phyloP scores from a whole-genome alignment of 2,113 vertebrate genomes.

The Phaetusa simplex region DNA sequence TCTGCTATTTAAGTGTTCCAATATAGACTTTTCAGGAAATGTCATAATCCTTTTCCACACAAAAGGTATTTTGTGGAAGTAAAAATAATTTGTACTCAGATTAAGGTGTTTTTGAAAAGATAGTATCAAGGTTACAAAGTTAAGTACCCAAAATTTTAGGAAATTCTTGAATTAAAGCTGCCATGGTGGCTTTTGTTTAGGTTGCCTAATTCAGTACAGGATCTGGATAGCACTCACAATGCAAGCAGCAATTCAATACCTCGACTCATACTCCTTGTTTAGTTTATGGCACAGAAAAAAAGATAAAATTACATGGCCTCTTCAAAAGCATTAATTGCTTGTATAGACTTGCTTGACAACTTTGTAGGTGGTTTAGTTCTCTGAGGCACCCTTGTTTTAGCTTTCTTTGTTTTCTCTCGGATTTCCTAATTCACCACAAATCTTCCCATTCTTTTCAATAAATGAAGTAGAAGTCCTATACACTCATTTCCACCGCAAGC shows the following conservation, averaged over 20 bases:
- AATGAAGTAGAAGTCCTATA: background rate
- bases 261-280: background rate
- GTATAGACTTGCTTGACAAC: background rate
- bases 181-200: background rate
- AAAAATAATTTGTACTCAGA: background rate
- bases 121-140: background rate
- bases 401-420: background rate
- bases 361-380: background rate
- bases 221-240: background rate
- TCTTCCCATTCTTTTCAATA: background rate
- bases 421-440: background rate
- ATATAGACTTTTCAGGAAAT: background rate
- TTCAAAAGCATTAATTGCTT: background rate
- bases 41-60: background rate
- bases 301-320: background rate
- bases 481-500: background rate
- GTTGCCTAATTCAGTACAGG: background rate
- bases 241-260: background rate
- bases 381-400: background rate
- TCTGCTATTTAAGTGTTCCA: background rate
- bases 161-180: background rate
- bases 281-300: background rate
- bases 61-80: background rate
- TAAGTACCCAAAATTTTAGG: background rate
- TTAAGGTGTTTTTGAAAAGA: background rate